Evolutionary conservation across 2,888 invertebrate genomes (phyloP).

Genomic region (Noctua janthe): DNA sequence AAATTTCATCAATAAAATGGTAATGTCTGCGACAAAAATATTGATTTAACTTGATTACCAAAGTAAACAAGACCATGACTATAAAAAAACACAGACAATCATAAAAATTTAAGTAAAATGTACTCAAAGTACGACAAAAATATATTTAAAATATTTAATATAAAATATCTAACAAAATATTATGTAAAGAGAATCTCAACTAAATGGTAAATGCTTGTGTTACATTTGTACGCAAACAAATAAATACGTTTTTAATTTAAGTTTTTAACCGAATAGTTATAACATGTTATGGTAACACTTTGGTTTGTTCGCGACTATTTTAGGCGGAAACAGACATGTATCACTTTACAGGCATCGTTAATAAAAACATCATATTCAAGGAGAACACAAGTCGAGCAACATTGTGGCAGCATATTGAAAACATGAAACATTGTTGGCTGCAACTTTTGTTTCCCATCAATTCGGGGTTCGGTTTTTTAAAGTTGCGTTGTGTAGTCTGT

Average conservation of each 20-base stretch:
- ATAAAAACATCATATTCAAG: not conserved
- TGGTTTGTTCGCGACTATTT: constrained; percentile 50
- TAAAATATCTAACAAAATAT: constrained; percentile 68
- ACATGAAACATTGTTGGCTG: constrained; percentile 2
- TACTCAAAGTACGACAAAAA: constrained; percentile 66
- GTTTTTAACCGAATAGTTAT: constrained; percentile 38
- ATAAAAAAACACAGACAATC: constrained; percentile 53
- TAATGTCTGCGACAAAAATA: constrained; percentile 46
- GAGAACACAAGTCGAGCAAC: not conserved
- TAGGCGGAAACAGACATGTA: constrained; percentile 25
- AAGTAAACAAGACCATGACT: constrained; percentile 58
- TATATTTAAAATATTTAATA: constrained; percentile 52
- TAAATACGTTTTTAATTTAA: constrained; percentile 12
- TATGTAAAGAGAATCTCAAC: constrained; percentile 67
- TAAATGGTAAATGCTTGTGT: constrained; percentile 52
- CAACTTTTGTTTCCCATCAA: not conserved
- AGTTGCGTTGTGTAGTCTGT: constrained; percentile 11
- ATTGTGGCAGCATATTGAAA: constrained; percentile 6
- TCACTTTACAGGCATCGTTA: not conserved
- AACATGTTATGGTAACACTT: constrained; percentile 40
- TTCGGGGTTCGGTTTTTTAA: too few species aligned
- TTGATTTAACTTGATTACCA: constrained; percentile 46
- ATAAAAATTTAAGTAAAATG: constrained; percentile 50
- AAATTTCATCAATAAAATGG: constrained; percentile 34
- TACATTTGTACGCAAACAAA: constrained; percentile 47